phyloP scores from a whole-genome alignment of 30 jellyfish, hydroid and myxozoan species.

The Turritopsis dohrnii region DNA sequence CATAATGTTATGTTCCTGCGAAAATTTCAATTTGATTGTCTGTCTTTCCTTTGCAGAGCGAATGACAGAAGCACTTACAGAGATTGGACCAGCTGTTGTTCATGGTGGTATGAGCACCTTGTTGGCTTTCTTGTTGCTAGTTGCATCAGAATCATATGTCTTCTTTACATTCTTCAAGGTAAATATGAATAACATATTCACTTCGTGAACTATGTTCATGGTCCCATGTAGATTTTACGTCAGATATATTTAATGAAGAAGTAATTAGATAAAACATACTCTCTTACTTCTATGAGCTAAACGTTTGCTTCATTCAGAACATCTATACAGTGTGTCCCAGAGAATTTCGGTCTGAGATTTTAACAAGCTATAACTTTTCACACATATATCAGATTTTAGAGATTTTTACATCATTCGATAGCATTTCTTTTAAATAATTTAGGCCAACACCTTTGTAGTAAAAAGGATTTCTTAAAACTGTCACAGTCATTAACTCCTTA shows the following conservation, averaged over 20 bases:
- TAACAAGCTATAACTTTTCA: too few species aligned
- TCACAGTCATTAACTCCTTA: too few species aligned
- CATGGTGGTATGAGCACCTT: constrained; percentile 55
- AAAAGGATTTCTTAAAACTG: too few species aligned
- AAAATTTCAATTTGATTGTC: not conserved
- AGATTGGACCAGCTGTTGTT: constrained; percentile 54
- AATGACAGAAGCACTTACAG: constrained; percentile 28
- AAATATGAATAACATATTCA: not conserved
- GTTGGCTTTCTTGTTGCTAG: constrained; percentile 32
- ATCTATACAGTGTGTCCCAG: too few species aligned
- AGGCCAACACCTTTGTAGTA: too few species aligned
- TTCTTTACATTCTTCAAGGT: constrained; percentile 52
- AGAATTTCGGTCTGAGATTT: too few species aligned
- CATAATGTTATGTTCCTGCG: not conserved
- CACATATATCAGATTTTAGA: too few species aligned
- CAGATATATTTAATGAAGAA: not conserved
- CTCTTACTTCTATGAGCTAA: too few species aligned
- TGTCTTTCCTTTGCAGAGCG: constrained; percentile 13
- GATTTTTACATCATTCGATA: too few species aligned
- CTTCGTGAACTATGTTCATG: not conserved
- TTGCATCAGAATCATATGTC: constrained; percentile 48
- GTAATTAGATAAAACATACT: not conserved
- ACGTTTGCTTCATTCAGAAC: too few species aligned
- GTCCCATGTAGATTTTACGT: not conserved
- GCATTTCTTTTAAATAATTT: too few species aligned